These are phyloP conservation scores for Mormyrus iriodes DNA, from an alignment of 2,113 vertebrate genomes.

Conservation along the genomic window DNA sequence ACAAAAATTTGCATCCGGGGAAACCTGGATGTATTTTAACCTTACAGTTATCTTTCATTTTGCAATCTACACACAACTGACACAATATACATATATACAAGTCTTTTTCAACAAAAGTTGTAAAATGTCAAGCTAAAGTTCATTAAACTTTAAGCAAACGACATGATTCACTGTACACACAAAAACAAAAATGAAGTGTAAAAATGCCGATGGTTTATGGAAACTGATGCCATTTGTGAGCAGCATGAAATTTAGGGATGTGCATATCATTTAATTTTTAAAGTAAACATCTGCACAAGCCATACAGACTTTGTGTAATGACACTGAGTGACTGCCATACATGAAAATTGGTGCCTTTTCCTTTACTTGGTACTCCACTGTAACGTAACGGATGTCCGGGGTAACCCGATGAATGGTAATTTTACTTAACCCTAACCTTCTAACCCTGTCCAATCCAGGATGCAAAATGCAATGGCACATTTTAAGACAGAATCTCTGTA, in stretches of 20 bases:
- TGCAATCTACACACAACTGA: neutral
- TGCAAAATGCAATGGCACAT: too few species aligned
- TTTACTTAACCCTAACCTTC: too few species aligned
- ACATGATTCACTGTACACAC: neutral
- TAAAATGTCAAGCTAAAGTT: neutral
- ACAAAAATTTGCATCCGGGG: neutral
- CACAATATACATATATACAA: neutral
- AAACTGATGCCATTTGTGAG: neutral
- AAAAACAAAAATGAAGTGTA: neutral
- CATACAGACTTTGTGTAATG: neutral
- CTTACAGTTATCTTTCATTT: neutral
- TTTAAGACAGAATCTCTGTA: too few species aligned
- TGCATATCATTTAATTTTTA: neutral
- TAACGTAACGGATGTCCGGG: too few species aligned
- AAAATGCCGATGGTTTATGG: neutral
- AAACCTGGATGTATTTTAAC: neutral
- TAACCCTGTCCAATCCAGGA: too few species aligned
- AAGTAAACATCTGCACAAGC: neutral
- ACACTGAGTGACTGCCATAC: neutral
- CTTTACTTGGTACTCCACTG: neutral
- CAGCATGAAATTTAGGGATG: neutral
- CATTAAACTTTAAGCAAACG: neutral
- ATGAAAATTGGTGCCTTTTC: neutral
- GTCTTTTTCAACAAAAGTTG: neutral
- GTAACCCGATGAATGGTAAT: too few species aligned